Base-by-base conservation (phyloP, 2,113 vertebrate genomes). In the Apodemus sylvaticus region DNA sequence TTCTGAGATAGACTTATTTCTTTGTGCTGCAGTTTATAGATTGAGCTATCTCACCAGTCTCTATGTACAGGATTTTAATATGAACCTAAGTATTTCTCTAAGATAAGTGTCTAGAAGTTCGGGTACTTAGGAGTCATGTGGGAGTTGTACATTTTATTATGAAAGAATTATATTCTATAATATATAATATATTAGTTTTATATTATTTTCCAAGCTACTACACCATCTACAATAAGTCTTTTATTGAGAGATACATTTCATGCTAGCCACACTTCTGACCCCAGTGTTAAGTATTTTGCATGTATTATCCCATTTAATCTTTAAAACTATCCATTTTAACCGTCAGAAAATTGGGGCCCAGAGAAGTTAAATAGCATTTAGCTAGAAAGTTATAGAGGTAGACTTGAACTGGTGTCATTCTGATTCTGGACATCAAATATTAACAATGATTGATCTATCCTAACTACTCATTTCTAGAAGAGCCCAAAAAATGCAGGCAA, bases 321-420 rank as follows among this genome's bases (percentile, higher is more conserved):
- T 82, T 13, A 88, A 88, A 88, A 42, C 0, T 29, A 26, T 94
- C 24, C 22, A 66, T 91, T 94, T 96, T 93, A 83, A 77, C 16
- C 22, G 62, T 70, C 42, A 95, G 34, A 68, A 95, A 93, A 85
- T 42, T 64, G 16, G 92, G 42, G 13, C 31, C 29, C 76, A 94
- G 62, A 73, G 36, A 92, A 55, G 42, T 92, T 76, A 90, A 77
- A 34, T 82, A 94, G 68, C n/a, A 2, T 91, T 97, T 95, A 55
- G 8, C 45, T 87, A 48, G 48, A 17, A 91, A 95, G 48, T 78
- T 20, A 24, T 70, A 89, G 58, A 91, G 55, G 16, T 71, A 11
- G 36, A 91, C 42, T 86, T 96, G 39, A 58, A 62, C 62, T 11
- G 4, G 20, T 42, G 36, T 76, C 17, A 78, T 39, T 95, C 34